Evolutionary conservation across 1,140 invertebrate species (phyloP).

Genomic region (Zaprionus africanus): DNA sequence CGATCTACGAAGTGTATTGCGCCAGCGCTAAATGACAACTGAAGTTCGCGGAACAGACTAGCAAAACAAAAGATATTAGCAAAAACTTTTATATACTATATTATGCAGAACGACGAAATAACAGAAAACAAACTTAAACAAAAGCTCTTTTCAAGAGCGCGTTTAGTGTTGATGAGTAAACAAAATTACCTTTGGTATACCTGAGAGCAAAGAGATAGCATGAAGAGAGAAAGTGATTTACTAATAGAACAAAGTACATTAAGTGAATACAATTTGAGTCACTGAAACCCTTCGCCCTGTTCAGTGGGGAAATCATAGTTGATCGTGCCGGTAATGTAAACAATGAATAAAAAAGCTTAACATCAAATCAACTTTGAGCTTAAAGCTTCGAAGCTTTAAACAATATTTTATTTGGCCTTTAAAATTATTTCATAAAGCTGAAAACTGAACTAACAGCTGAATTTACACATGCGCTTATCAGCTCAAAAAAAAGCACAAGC

Average conservation of each 20-base stretch:
- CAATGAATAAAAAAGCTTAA: conserved; percentile 46
- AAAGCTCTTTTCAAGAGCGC: conserved; percentile 48
- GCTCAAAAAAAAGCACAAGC: too few species aligned
- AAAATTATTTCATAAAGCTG: too few species aligned
- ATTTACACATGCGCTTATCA: too few species aligned
- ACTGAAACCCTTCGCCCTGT: conserved; percentile 30
- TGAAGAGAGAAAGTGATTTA: conserved; percentile 50
- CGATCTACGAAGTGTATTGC: conserved; percentile 63
- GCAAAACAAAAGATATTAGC: conserved; percentile 31
- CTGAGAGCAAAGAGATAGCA: conserved; percentile 33
- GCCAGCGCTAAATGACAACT: conserved; percentile 69
- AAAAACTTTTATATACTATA: conserved; percentile 35
- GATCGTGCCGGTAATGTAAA: conserved; percentile 65
- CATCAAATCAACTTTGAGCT: conserved; percentile 1
- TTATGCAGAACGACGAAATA: conserved; percentile 58
- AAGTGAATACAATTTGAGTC: conserved; percentile 42
- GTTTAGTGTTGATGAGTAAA: conserved; percentile 28
- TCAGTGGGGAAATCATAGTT: conserved; percentile 5
- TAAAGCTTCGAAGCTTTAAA: conserved; percentile 36
- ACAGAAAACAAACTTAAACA: conserved; percentile 64
- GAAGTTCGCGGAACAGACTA: conserved; percentile 47
- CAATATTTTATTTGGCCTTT: too few species aligned
- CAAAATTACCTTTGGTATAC: not conserved
- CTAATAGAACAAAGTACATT: conserved; percentile 28
- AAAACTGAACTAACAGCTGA: too few species aligned